Evolutionary conservation across 2,797 vertebrate genomes (phyloP), one percentile per base, ranked within the genome.

Genomic region (Ptychadena robeensis): DNA sequence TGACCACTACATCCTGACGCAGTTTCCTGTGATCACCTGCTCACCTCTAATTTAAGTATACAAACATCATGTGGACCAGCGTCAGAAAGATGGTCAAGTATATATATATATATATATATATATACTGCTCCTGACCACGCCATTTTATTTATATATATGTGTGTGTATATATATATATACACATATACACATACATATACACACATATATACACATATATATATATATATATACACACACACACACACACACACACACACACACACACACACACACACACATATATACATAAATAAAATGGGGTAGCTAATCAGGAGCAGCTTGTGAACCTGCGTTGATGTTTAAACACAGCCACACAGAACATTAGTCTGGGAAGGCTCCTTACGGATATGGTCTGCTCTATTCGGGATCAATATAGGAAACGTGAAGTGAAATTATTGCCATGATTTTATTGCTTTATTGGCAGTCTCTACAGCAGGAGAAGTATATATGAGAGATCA

Each of bases 391-490:
- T 76, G 78, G 70, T 74, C 66, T 80, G 83, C 66, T 76, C 78
- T 80, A 70, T 80, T 80, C 68, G 72, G 83, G 83, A 85, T 85
- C 83, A 75, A 85, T 85, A 85, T 38, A 38, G 72, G 83, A 85
- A 85, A 85, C 78, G 72, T 76, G 83, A 81, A 85, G 83, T 80
- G 57, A 85, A 85, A 85, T 85, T 85, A 85, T 80, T 76, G 72
- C 78, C 83, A 76, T 80, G 83, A 85, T 85, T 85, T 85, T 85
- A 85, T 85, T 76, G 83, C 78, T 85, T 85, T 85, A 85, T 85
- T 81, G 83, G 83, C 83, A 85, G 68, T 81, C 83, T 64, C 78
- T 85, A 73, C 66, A 53, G 78, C 78, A 84, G 64, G 76, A 85
- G 83, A 81, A 80, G 83, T 85, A 85, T 85, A 85, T 85, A 80